phyloP scores from a whole-genome alignment of 2,888 invertebrate genomes.

The Digitonthophagus gazella region DNA sequence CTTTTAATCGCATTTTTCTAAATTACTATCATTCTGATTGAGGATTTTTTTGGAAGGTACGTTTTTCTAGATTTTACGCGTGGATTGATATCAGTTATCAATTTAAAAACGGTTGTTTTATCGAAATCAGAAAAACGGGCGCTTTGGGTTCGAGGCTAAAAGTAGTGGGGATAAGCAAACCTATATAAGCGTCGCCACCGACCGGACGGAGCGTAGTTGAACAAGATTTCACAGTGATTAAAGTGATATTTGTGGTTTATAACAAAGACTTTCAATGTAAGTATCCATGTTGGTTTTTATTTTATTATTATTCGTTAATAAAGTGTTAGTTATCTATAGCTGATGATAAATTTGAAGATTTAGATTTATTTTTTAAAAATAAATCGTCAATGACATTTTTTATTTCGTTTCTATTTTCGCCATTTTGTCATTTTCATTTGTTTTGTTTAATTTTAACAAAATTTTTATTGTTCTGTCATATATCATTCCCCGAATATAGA shows the following conservation, averaged over 20 bases:
- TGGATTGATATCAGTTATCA: not conserved
- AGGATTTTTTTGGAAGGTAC: not conserved
- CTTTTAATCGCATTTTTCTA: not conserved
- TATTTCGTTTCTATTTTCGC: constrained; percentile 1
- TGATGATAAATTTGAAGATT: not conserved
- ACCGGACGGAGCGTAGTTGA: not conserved
- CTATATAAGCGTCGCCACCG: constrained; percentile 36
- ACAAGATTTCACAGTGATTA: not conserved
- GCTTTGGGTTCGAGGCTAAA: constrained; percentile 37
- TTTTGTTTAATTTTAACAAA: constrained; percentile 33
- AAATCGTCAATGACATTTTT: constrained; percentile 6
- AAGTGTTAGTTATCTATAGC: not conserved
- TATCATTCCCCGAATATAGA: constrained; percentile 24
- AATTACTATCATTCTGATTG: constrained; percentile 1
- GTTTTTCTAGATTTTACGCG: not conserved
- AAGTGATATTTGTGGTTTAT: not conserved
- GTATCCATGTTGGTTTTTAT: not conserved
- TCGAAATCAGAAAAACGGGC: not conserved
- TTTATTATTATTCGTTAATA: constrained; percentile 3
- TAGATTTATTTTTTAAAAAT: constrained; percentile 3
- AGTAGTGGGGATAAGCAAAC: constrained; percentile 32
- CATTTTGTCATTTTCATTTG: constrained; percentile 23
- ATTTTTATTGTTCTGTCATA: constrained; percentile 33
- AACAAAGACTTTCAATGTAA: not conserved
- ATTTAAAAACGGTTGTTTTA: not conserved